Base-by-base conservation (phyloP, 1,140 invertebrate species). In the Penaeus japonicus region DNA sequence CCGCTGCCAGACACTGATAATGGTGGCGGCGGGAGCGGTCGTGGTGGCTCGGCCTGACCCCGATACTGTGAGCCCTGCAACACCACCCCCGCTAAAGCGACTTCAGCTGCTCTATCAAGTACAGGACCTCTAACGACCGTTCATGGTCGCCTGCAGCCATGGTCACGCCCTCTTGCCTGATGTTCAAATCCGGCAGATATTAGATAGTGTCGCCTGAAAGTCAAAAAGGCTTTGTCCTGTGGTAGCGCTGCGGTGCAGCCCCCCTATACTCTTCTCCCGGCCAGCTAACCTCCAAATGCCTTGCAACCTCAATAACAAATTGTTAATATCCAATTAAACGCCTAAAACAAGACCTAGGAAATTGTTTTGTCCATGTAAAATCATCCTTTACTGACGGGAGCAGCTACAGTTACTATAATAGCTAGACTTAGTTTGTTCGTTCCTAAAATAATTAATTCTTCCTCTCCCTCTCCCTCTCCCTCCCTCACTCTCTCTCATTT, bases 1-100 rank as follows among this genome's bases (percentile, higher is more conserved):
- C 59, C 79, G 86, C 86, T 82, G 80, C 79, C 86, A 88, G 80
- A 77, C 39, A 47, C 86, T 30, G 59, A 82, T 81, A 88, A 24
- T 80, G 55, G 70, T 35, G 35, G 78, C 75, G 32, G 47, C 70
- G 35, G 84, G 73, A 79, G 84, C 65, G 84, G 84, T 78, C 75
- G 62, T 73, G 65, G 82, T 84, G 59, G 83, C 55, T 54, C 75
- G 39, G 27, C 12, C 83, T 35, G 35, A 54, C 59, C 81, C 83
- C 62, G 83, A 84, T 30, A 84, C 22, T 73, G 70, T 30, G 62
- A 65, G n/a, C 17, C 62, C 24, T 75, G 39, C 39, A 47, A 47
- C 39, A 47, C 39, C 39, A 47, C 39, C 39, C 39, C 39, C 39
- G 39, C 39, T 47, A 47, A 47, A 47, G 39, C 39, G 39, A 47